phyloP scores from a whole-genome alignment of 2,888 invertebrate species.

The Osmoderma eremita region DNA sequence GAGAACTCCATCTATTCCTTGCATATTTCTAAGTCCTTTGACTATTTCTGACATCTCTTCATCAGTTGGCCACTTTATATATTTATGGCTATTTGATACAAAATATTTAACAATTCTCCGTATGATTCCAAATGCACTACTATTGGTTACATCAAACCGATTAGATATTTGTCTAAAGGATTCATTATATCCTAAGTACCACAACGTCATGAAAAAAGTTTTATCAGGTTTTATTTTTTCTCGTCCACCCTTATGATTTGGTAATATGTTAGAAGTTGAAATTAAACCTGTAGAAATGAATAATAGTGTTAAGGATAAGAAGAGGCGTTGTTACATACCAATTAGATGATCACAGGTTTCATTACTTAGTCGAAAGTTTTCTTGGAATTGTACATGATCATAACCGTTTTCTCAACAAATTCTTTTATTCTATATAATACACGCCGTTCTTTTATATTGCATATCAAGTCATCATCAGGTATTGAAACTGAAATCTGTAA shows the following conservation, averaged over 20 bases:
- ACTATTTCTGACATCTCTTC: background rate
- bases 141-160: background rate
- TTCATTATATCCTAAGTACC: constrained; percentile 3
- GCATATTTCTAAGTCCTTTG: background rate
- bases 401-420: too few relatives aligned
- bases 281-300: too few relatives aligned
- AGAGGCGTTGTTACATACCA: too few relatives aligned
- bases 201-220: constrained; percentile 13
- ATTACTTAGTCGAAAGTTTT: too few relatives aligned
- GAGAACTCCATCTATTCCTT: background rate
- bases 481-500: too few relatives aligned
- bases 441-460: too few relatives aligned
- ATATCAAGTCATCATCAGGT: too few relatives aligned
- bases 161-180: constrained; percentile 6
- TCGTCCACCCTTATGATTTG: background rate
- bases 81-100: background rate
- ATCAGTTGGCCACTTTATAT: constrained; percentile 7
- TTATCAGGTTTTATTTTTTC: background rate
- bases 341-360: too few relatives aligned
- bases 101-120: background rate
- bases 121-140: background rate
- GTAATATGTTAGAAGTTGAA: too few relatives aligned
- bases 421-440: too few relatives aligned
- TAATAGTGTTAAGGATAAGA: too few relatives aligned
- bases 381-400: too few relatives aligned